Percentiles rank a stretch among this genome's conserved stretches.
phyloP scores from a whole-genome alignment of 1,140 invertebrate genomes.

The Saccostrea glomerata region DNA sequence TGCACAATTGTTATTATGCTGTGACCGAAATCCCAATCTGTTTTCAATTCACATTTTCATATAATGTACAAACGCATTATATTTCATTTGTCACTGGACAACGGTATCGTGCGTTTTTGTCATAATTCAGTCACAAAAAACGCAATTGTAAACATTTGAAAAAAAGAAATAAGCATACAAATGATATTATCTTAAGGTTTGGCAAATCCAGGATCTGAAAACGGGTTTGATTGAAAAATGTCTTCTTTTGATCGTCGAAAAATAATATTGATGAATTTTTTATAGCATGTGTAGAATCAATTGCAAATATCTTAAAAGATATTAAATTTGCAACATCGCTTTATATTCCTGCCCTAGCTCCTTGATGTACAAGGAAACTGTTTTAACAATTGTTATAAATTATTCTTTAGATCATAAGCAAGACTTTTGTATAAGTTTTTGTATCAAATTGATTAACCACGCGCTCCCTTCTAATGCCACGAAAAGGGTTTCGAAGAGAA shows the following conservation, averaged over 20 bases:
- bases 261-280: constrained; percentile 31
- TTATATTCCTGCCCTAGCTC: background rate
- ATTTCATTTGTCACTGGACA: background rate
- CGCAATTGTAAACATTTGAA: background rate
- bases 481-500: background rate
- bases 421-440: constrained; percentile 27
- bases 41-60: background rate
- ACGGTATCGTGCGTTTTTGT: background rate
- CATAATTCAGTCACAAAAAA: background rate
- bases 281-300: constrained; percentile 33
- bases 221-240: constrained; percentile 3
- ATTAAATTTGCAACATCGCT: constrained; percentile 19
- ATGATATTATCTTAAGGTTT: background rate
- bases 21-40: too few species aligned
- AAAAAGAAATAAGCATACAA: constrained; percentile 15
- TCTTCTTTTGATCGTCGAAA: constrained; percentile 18
- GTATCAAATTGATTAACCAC: constrained; percentile 33
- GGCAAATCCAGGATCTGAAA: background rate
- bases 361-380: constrained; percentile 24
- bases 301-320: constrained; percentile 26
- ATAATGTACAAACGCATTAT: background rate
- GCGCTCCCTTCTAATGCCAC: background rate
- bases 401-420: constrained; percentile 31
- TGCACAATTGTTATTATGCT: too few species aligned
- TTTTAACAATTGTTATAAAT: constrained; percentile 31